A percentile compares a stretch with the other conserved stretches of the same genome.
Evolutionary conservation across 2,797 vertebrate species (phyloP).

Genomic region (Microtus agrestis): DNA sequence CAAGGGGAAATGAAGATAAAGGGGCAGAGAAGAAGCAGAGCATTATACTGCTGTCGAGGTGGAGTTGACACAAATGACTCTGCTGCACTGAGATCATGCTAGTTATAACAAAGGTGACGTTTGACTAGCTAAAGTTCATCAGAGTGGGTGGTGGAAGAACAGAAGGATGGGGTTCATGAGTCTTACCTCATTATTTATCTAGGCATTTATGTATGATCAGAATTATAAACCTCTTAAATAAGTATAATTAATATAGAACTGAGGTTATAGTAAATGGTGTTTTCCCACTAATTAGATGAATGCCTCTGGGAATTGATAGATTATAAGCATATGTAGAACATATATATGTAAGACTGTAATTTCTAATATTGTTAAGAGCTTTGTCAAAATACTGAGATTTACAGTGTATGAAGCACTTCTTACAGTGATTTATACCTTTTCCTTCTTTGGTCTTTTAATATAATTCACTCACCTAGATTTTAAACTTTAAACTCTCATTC

Average conservation of each 20-base stretch:
- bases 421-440: neutral
- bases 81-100: conserved; percentile 83
- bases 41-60: conserved; percentile 87
- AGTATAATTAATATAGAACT: neutral
- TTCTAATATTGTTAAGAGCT: neutral
- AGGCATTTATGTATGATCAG: neutral
- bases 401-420: neutral
- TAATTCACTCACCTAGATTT: neutral
- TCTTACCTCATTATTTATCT: conserved; percentile 67
- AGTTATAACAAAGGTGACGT: conserved; percentile 85
- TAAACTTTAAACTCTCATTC: neutral
- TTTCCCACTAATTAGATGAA: neutral
- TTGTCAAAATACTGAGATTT: neutral
- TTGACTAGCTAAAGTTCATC: conserved; percentile 84
- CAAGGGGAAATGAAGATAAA: conserved; percentile 81
- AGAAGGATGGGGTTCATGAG: conserved; percentile 88
- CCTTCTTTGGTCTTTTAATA: neutral
- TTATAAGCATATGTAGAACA: neutral
- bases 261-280: neutral
- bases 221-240: neutral
- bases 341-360: neutral
- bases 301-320: neutral
- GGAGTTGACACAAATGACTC: conserved; percentile 59
- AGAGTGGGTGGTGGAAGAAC: conserved; percentile 88
- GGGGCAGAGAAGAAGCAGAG: conserved; percentile 84